These are phyloP conservation scores for Elysia chlorotica DNA, from an alignment of 1,140 invertebrate species.

Conservation along the genomic window DNA sequence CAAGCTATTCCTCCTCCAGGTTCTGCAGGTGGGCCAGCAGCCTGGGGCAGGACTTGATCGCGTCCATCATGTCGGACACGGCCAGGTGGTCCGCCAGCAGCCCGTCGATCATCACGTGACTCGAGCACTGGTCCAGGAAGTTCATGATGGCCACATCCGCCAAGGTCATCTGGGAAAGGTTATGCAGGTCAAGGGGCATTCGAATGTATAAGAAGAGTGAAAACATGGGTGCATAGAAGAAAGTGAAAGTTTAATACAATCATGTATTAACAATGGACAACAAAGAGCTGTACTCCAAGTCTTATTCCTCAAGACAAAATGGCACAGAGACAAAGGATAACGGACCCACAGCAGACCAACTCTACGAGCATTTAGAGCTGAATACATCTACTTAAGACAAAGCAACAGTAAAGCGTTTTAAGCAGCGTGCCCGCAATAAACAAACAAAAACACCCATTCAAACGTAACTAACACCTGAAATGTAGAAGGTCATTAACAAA, in stretches of 20 bases:
- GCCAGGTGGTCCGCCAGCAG: slow-evolving; percentile 8
- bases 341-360: neutral
- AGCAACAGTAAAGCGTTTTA: no score
- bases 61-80: neutral
- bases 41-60: slow-evolving; percentile 65
- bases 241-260: no score
- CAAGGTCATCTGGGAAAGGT: slow-evolving; percentile 5
- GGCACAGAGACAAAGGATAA: neutral
- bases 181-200: neutral
- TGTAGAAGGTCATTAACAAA: no score
- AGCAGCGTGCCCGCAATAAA: no score
- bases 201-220: neutral
- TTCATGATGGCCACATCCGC: slow-evolving; percentile 18
- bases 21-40: no score
- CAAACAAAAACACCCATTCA: no score
- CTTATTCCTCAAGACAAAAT: neutral
- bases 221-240: neutral
- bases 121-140: slow-evolving; percentile 17
- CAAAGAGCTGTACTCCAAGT: neutral
- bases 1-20: no score
- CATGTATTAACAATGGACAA: no score
- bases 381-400: no score
- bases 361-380: neutral
- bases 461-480: no score
- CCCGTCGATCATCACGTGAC: slow-evolving; percentile 5